These are phyloP conservation scores for Trissoscelio sp. DNA, from an alignment of 2,888 invertebrate species.

Conservation along the genomic window DNA sequence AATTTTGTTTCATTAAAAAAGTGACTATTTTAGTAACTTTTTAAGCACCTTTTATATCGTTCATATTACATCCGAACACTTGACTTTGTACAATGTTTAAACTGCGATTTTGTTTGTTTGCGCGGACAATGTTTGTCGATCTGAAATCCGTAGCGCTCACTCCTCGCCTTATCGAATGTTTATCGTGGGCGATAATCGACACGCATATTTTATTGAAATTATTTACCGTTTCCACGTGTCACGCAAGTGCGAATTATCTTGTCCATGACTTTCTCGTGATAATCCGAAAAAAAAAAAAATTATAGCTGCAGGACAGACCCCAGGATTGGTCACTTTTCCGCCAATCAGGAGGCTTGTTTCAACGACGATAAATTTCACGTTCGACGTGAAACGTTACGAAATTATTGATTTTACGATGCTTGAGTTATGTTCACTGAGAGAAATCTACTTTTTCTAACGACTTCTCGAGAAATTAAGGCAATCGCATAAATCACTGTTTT, in stretches of 20 bases:
- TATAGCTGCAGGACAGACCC: not conserved
- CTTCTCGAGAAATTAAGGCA: not conserved
- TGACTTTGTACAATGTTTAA: too few relatives aligned
- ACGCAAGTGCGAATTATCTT: constrained; percentile 34
- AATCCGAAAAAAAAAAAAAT: constrained; percentile 24
- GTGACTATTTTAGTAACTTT: too few relatives aligned
- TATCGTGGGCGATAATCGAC: constrained; percentile 19
- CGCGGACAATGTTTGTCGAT: too few relatives aligned
- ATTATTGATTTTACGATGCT: too few relatives aligned
- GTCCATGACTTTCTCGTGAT: constrained; percentile 44
- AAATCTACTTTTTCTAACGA: not conserved
- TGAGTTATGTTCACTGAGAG: too few relatives aligned
- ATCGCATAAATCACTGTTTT: not conserved
- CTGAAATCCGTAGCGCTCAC: too few relatives aligned
- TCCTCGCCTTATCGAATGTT: constrained; percentile 8
- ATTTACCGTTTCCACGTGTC: constrained; percentile 31
- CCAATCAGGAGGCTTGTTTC: not conserved
- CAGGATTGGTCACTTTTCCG: not conserved
- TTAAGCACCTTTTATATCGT: too few relatives aligned
- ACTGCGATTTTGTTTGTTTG: too few relatives aligned
- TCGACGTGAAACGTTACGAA: too few relatives aligned
- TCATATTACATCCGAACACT: too few relatives aligned
- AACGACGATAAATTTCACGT: not conserved
- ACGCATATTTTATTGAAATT: constrained; percentile 20
- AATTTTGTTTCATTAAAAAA: too few relatives aligned